phyloP scores from a whole-genome alignment of 2,113 vertebrate species.

The Psephotus haematonotus region DNA sequence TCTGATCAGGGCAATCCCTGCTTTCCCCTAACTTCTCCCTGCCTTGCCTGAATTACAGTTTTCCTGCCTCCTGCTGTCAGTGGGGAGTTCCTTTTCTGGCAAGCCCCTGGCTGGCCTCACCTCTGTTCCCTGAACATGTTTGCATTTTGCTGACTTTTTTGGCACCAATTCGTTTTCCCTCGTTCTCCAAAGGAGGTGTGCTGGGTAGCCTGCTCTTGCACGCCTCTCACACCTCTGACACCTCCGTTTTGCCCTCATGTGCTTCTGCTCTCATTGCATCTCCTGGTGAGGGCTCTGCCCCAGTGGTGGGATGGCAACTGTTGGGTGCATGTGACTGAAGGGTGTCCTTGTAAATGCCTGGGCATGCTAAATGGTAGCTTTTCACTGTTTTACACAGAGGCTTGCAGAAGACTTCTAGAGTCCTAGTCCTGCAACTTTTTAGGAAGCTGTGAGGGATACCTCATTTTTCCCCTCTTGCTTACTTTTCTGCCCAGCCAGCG shows the following conservation, averaged over 20 bases:
- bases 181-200: neutral
- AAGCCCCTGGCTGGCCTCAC: neutral
- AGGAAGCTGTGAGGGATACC: neutral
- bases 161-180: neutral
- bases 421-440: neutral
- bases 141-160: neutral
- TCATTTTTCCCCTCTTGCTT: neutral
- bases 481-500: neutral
- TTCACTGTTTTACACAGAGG: neutral
- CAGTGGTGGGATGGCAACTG: neutral
- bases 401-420: neutral
- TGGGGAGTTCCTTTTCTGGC: neutral
- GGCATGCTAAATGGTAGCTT: neutral
- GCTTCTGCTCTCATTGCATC: neutral
- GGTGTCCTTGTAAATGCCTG: neutral
- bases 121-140: neutral
- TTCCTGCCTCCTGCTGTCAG: neutral
- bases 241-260: neutral
- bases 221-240: rapidly evolving
- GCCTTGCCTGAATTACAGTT: neutral
- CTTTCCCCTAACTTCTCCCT: neutral
- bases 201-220: neutral
- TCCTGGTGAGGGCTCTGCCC: neutral
- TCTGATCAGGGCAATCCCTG: neutral
- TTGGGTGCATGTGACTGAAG: neutral